phyloP scores from a whole-genome alignment of 2,888 invertebrate species.

The Liopterus haemorrhoidalis region DNA sequence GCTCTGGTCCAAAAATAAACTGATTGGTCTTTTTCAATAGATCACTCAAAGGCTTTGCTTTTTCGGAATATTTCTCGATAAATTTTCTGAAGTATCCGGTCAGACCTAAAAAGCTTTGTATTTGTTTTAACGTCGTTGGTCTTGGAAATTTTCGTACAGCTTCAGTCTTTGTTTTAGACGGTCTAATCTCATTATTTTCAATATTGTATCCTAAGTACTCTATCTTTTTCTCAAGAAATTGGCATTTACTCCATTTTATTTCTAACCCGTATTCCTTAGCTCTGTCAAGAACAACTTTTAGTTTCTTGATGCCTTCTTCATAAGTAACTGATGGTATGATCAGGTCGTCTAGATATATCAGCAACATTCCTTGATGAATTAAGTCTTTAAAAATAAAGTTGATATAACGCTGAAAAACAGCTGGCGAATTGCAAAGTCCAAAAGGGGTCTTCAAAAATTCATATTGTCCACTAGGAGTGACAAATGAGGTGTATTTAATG shows the following conservation, averaged over 20 bases:
- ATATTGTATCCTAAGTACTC: slow-evolving; percentile 2
- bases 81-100: slow-evolving; percentile 25
- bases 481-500: slow-evolving; percentile 34
- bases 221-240: slow-evolving; percentile 33
- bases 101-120: slow-evolving; percentile 10
- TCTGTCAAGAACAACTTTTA: slow-evolving; percentile 32
- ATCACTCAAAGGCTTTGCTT: slow-evolving; percentile 23
- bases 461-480: slow-evolving; percentile 32
- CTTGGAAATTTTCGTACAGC: slow-evolving; percentile 5
- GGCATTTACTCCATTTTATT: slow-evolving; percentile 39
- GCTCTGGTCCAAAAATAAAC: slow-evolving; percentile 16
- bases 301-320: slow-evolving; percentile 32
- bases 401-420: slow-evolving; percentile 37
- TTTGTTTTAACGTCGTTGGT: slow-evolving; percentile 5
- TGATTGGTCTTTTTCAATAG: slow-evolving; percentile 18
- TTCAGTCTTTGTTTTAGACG: neutral
- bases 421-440: slow-evolving; percentile 33
- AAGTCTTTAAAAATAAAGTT: slow-evolving; percentile 35
- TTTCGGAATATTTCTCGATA: slow-evolving; percentile 18
- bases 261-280: slow-evolving; percentile 33
- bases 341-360: slow-evolving; percentile 35
- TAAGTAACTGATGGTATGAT: slow-evolving; percentile 28
- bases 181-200: slow-evolving; percentile 19
- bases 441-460: slow-evolving; percentile 33
- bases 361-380: slow-evolving; percentile 20